Evolutionary conservation across 2,797 vertebrate genomes (phyloP).

Genomic region (Heteromormyrus szaboi): DNA sequence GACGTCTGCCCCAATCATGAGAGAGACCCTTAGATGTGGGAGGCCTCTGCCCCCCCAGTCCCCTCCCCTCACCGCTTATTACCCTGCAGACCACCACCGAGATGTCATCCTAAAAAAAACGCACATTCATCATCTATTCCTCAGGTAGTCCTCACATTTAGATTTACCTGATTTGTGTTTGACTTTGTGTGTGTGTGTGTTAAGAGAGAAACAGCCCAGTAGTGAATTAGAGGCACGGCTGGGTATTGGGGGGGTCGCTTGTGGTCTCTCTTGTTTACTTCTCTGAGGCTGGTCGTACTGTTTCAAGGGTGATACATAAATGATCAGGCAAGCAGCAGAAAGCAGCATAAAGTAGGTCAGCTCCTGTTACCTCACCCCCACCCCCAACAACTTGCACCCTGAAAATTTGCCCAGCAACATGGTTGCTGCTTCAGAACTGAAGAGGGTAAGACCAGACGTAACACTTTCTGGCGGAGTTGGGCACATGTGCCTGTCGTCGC

Average conservation of each 20-base stretch:
- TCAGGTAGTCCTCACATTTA: background rate
- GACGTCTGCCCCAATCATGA: background rate
- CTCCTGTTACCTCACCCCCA: slow-evolving; percentile 30
- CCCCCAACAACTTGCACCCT: slow-evolving; percentile 1
- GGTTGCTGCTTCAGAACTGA: background rate
- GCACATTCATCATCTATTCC: background rate
- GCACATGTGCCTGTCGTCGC: no score
- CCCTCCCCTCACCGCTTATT: background rate
- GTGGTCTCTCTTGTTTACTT: background rate
- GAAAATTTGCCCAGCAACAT: slow-evolving; percentile 33
- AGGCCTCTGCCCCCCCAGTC: background rate
- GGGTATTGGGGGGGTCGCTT: background rate
- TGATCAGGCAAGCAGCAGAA: slow-evolving; percentile 30
- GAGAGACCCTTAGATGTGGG: background rate
- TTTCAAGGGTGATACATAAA: slow-evolving; percentile 28
- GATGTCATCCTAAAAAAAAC: background rate
- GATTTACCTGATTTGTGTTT: background rate
- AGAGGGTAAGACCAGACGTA: background rate
- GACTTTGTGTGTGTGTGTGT: background rate
- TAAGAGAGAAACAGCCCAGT: background rate
- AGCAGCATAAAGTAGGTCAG: slow-evolving; percentile 32
- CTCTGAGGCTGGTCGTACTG: background rate
- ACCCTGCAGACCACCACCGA: background rate
- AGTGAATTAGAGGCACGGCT: background rate
- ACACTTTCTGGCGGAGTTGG: background rate